Base-by-base conservation (phyloP, 1,140 invertebrate genomes). In the Cydia pomonella region DNA sequence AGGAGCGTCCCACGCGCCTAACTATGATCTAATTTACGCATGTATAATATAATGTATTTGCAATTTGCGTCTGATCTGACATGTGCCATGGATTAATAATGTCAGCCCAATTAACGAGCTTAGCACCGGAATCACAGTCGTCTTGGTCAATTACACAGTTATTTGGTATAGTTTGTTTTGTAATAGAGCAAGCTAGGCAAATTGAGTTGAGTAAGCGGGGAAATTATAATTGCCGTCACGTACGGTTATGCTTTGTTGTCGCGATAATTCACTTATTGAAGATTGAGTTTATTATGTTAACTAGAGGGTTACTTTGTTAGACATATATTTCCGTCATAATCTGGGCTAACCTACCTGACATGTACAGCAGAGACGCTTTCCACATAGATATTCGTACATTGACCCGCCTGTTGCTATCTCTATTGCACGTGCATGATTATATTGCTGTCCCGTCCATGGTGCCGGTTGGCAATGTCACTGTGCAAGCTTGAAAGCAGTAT, bases 111-210 rank as follows among this genome's bases (percentile, higher is more conserved):
- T 59, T 59, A 59, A 59, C 53, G 21, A 59, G 53, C 47, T 25
- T 25, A 23, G n/a, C 18, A 72, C 64, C 53, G 33, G 64, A 69
- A 53, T 50, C 10, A 16, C 25, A 72, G 13, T n/a, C 47, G 41
- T 73, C 25, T 38, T 50, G 41, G 72, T 73, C 72, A 47, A 73
- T 50, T 73, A 73, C 47, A 47, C 59, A 66, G 63, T 41, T 69
- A 69, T 69, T 69, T 69, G n/a, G 29, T 69, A 10, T n/a, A 69
- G 29, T 69, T 69, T 69, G 64, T 69, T 69, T 69, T 69, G 64
- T 69, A 69, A 66, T 18, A 73, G 21, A 64, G 18, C 21, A 10
- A n/a, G 1, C 23, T 63, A 64, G 73, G 38, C 38, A 44, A 74
- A 74, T 66, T 41, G 50, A 62, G 53, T 64, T 74, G 16, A 50